Evolutionary conservation across 2,797 vertebrate genomes (phyloP), one percentile per base, ranked within the genome.

Genomic region (Clarias laeviceps): DNA sequence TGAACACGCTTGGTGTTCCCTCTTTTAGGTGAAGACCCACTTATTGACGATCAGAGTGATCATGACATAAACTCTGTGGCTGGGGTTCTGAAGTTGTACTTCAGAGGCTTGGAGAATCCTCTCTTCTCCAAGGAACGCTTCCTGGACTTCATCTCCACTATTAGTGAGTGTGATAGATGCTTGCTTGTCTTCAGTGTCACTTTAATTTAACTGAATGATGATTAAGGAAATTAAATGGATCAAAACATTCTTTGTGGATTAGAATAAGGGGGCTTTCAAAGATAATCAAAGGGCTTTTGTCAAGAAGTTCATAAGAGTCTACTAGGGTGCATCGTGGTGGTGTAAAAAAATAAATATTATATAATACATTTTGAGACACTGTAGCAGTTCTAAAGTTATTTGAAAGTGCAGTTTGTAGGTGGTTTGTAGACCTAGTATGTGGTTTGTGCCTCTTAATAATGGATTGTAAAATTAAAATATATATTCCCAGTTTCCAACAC

Each of bases 41-140:
- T 99, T 0, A 95, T 97, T 80, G 98, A 99, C 57, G 98, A 99
- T 90, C 98, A 98, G 89, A 97, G 96, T 1, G 98, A 99, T 18
- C 96, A 97, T 9, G 98, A 99, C 84, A 99, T 99, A 85, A 99
- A 99, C 91, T 99, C 98, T 0, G 98, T 98, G 74, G 98, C 98
- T 15, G 98, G 98, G 18, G 98, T 99, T 84, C 94, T 99, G 92
- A 99, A 99, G 94, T 95, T 99, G 68, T 99, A 99, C 91, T 99
- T 99, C 94, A 96, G 98, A 91, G 98, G 98, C 72, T 95, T 99
- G 93, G 98, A 99, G 95, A 99, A 99, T 90, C 97, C 98, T 0
- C 92, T 99, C 88, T 99, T 99, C 94, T 97, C 98, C 87, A 99
- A 99, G 95, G 98, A 99, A 93, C 97, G 96, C 91, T 99, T 99